Evolutionary conservation across 2,888 invertebrate species (phyloP), one percentile per base, ranked within the genome.

Genomic region (Helicoverpa assulta): DNA sequence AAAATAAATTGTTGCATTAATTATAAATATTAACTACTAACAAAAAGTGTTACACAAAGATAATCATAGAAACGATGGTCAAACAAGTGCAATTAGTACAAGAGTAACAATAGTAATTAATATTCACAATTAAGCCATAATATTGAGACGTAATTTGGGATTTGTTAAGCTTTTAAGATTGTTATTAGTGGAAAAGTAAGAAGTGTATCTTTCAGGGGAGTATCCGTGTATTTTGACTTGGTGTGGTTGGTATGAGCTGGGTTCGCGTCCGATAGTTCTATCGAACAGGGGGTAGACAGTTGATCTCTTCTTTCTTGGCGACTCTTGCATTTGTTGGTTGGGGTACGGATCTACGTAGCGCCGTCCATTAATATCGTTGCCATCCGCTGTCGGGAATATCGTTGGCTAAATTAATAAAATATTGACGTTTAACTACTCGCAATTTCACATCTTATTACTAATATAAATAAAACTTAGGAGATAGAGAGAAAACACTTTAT

Each of bases 381-480:
- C 94, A 91, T 95, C 95, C 92, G 91, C 95, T 95, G 94, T 94
- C 91, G 91, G 92, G 90, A 92, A 93, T 91, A 93, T 91, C 88
- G 91, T 90, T 92, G 88, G 90, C 93, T 93, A 89, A 81, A 91
- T 93, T 93, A 92, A 91, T 92, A 86, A 92, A 93, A 93, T 86
- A 86, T 83, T 84, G 52, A 68, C 63, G 68, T 87, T 87, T 81
- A 81, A 80, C 82, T 80, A 81, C 68, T 82, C 67, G 59, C 51
- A 70, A 72, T 33, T 63, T 47, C 60, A 69, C 66, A 67, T 55
- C 62, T 78, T 76, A 60, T 19, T 52, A 55, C 53, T 61, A 51
- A 65, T 54, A 58, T 6, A 76, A 67, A 66, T 70, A 63, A 77
- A 78, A 77, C 79, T 64, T 70, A 55, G 59, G 26, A 64, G 51